phyloP scores from a whole-genome alignment of 1,140 invertebrate genomes.

The Heliconius hewitsoni region DNA sequence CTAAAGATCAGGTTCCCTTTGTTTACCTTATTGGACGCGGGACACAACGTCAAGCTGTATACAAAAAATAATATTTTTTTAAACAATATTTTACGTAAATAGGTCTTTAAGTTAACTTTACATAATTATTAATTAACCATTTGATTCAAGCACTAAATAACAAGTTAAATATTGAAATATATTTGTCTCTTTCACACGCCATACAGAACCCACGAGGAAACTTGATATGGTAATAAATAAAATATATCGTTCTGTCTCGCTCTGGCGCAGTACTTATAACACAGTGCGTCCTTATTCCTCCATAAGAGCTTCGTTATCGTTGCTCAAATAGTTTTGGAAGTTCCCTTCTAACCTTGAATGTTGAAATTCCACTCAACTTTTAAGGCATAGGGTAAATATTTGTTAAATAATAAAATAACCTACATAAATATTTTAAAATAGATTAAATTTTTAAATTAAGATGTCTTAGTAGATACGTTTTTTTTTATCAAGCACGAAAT shows the following conservation, averaged over 20 bases:
- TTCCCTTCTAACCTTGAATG: conserved; percentile 74
- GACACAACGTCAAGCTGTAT: too few relatives aligned
- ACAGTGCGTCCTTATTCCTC: conserved; percentile 42
- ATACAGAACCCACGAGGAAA: conserved; percentile 51
- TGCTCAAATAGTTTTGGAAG: conserved; percentile 76
- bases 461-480: neutral
- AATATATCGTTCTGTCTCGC: conserved; percentile 54
- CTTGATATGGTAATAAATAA: conserved; percentile 78
- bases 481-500: neutral
- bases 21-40: too few relatives aligned
- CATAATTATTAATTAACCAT: conserved; percentile 1
- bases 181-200: conserved; percentile 56
- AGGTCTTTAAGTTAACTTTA: neutral
- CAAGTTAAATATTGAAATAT: conserved; percentile 40
- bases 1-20: too few relatives aligned
- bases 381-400: conserved; percentile 37
- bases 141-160: neutral
- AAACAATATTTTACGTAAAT: too few relatives aligned
- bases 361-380: conserved; percentile 60
- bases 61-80: too few relatives aligned
- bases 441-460: conserved; percentile 6
- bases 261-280: conserved; percentile 26
- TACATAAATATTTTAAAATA: conserved; percentile 13
- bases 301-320: conserved; percentile 60
- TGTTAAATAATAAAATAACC: conserved; percentile 6